Evolutionary conservation across 2,113 vertebrate species (phyloP).

Genomic region (Prunella fulvescens): DNA sequence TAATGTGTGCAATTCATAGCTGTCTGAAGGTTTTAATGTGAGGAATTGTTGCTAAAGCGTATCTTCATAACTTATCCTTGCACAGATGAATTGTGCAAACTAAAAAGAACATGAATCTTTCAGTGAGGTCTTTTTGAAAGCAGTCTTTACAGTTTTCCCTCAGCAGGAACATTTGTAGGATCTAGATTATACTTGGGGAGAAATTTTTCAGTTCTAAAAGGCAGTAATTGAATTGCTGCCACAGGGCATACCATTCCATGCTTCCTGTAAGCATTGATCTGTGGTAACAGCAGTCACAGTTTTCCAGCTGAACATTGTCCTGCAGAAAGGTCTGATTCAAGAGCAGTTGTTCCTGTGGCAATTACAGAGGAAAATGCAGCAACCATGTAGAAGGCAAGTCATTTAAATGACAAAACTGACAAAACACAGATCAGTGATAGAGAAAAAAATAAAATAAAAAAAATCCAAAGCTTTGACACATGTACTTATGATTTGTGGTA

Average conservation of each 20-base stretch:
- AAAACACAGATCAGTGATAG: not conserved
- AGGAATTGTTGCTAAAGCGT: not conserved
- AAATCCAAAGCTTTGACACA: not conserved
- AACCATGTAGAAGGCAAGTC: not conserved
- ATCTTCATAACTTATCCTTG: not conserved
- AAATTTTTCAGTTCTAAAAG: not conserved
- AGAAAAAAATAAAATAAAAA: not conserved
- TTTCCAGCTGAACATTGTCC: not conserved
- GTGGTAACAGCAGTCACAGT: not conserved
- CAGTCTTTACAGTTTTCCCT: not conserved
- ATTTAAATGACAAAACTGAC: not conserved
- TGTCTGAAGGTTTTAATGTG: not conserved
- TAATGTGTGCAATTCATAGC: not conserved
- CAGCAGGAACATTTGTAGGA: not conserved
- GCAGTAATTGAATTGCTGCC: not conserved
- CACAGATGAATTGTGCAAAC: not conserved
- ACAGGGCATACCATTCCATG: not conserved
- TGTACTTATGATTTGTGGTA: not conserved
- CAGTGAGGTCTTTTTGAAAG: not conserved
- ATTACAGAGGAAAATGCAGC: not conserved
- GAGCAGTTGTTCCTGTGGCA: not conserved
- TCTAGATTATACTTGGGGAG: not conserved
- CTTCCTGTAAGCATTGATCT: not conserved
- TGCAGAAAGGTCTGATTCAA: not conserved
- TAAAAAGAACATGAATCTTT: constrained; percentile 10